Conservation (phyloP, 2,888 invertebrate genomes). For the Polydrusus pterygomalis region DNA sequence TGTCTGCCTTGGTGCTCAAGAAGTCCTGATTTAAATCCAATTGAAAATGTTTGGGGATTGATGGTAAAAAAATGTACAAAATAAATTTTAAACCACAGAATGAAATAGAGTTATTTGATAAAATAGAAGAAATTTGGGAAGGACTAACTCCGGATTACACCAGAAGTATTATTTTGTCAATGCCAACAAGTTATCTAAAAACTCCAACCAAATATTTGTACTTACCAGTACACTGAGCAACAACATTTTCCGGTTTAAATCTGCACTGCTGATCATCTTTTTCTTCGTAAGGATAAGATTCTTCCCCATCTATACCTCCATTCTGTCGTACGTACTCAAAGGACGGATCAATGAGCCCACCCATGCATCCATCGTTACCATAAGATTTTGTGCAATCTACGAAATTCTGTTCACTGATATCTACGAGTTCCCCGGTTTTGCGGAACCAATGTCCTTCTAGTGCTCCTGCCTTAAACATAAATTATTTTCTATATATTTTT, state of each 20-base stretch:
- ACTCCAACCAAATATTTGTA: background rate
- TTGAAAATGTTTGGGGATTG: too few relatives aligned
- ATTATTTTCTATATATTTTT: too few relatives aligned
- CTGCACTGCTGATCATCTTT: conserved; percentile 61
- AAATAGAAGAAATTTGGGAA: too few relatives aligned
- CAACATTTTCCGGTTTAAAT: conserved; percentile 60
- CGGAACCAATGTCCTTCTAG: conserved; percentile 75
- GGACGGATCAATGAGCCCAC: conserved; percentile 74
- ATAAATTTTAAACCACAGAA: too few relatives aligned
- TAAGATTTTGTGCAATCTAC: conserved; percentile 74
- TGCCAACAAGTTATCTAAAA: too few relatives aligned
- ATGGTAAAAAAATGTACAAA: too few relatives aligned
- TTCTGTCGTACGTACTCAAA: conserved; percentile 73
- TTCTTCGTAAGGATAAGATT: conserved; percentile 74
- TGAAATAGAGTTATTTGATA: too few relatives aligned
- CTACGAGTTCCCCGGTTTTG: conserved; percentile 73
- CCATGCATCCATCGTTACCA: conserved; percentile 75
- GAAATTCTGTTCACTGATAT: conserved; percentile 76
- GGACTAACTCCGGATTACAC: too few relatives aligned
- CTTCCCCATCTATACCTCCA: conserved; percentile 75
- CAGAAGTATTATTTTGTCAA: too few relatives aligned
- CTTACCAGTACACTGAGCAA: conserved; percentile 63
- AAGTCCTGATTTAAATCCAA: too few relatives aligned
- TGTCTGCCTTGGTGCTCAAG: too few relatives aligned
- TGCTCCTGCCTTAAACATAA: conserved; percentile 73